These are phyloP conservation scores for Gila orcuttii DNA, from an alignment of 2,113 vertebrate species.

Conservation along the genomic window DNA sequence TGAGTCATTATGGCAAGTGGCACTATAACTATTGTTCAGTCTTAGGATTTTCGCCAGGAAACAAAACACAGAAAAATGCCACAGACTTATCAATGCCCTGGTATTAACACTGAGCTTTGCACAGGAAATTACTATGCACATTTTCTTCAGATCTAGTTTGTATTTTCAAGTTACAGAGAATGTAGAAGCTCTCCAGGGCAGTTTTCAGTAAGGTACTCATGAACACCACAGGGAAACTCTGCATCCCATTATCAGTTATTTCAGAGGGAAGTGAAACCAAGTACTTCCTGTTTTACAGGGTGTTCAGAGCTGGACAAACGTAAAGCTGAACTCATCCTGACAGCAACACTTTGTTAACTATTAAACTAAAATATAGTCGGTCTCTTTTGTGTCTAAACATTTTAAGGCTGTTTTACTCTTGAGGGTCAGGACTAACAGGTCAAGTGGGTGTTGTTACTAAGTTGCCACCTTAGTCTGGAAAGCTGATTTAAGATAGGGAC, in stretches of 20 bases:
- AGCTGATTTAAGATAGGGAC: neutral
- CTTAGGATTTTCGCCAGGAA: neutral
- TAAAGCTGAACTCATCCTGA: neutral
- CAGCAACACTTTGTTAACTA: neutral
- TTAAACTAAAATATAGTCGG: neutral
- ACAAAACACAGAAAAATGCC: neutral
- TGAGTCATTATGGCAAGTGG: neutral
- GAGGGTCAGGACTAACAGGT: neutral
- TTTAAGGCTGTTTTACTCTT: neutral
- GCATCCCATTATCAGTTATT: slow-evolving; percentile 41
- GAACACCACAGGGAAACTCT: slow-evolving; percentile 27
- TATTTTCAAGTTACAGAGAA: neutral
- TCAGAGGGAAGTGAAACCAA: slow-evolving; percentile 53
- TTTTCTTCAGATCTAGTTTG: neutral
- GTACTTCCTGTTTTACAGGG: slow-evolving; percentile 53
- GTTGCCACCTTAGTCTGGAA: neutral
- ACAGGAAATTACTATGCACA: neutral
- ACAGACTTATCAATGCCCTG: neutral
- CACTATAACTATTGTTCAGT: neutral
- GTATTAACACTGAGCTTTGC: neutral
- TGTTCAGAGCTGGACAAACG: slow-evolving; percentile 14
- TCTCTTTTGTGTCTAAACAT: neutral
- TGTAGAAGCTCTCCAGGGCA: slow-evolving; percentile 8
- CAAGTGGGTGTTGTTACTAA: neutral
- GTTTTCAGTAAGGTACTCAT: neutral